Base-by-base conservation (phyloP, 2,888 invertebrate genomes). In the Caenorhabditis macrosperma region DNA sequence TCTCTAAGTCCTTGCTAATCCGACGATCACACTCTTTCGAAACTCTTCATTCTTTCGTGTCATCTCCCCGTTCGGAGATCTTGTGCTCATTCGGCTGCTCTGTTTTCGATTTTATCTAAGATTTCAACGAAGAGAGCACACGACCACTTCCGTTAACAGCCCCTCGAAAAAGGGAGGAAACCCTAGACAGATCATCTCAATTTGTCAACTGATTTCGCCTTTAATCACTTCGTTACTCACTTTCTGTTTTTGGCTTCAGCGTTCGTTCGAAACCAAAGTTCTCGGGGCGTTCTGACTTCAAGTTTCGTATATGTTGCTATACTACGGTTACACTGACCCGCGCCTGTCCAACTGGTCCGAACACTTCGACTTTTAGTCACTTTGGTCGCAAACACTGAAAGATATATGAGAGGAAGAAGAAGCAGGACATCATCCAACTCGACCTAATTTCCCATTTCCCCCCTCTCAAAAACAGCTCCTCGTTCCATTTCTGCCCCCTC, bases 271-370 rank as follows among this genome's bases (percentile, higher is more conserved):
- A n/a, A n/a, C n/a, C 38, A 6, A 38, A 6, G 15, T 38, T 38
- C 38, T 38, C 38, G 9, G 10, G 5, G 9, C 38, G 7, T 15
- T 38, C 38, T 15, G 2, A 12, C 38, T 54, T 64, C 64, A 48
- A 30, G 66, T 54, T 66, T 66, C 41, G 54, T 66, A 54, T 44
- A 44, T n/a, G n/a, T n/a, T n/a, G n/a, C 54, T 66, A 55, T 66
- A n/a, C n/a, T n/a, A 66, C 54, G 35, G 66, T 66, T 66, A 66
- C 66, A 66, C 66, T 44, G 30, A 54, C 41, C 54, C 30, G 46
- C 46, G 46, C 44, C 33, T n/a, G 17, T n/a, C 26, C 4, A 44
- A 44, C 44, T 17, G 44, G 44, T 44, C 44, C n/a, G 7, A 24
- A 15, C 44, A 44, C 26, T 20, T n/a, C 17, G 20, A 20, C 33